Evolutionary conservation across 2,113 vertebrate genomes (phyloP).

Genomic region (Corythaeola cristata): DNA sequence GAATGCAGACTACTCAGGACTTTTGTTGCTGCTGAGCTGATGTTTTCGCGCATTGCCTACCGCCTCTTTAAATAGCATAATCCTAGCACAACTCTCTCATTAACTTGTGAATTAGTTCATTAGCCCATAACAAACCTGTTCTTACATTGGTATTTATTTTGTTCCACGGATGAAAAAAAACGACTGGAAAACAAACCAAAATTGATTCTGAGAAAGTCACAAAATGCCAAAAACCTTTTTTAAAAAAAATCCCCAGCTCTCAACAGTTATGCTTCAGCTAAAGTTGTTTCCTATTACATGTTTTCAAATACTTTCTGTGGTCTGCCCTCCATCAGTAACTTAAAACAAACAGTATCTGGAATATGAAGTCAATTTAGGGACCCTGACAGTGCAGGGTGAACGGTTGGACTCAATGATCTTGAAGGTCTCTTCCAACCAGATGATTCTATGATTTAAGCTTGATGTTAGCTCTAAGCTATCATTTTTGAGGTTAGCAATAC

Average conservation of each 20-base stretch:
- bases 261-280: neutral
- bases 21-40: neutral
- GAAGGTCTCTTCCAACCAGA: no score
- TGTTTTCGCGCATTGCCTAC: neutral
- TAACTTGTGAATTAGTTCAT: conserved; percentile 18
- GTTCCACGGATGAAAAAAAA: neutral
- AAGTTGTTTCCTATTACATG: neutral
- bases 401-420: no score
- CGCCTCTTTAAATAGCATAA: neutral
- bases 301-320: neutral
- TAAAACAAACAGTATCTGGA: neutral
- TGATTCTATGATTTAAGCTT: no score
- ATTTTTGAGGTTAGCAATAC: neutral
- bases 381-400: no score
- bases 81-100: neutral
- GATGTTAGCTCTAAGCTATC: neutral
- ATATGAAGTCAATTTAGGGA: neutral
- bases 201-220: neutral
- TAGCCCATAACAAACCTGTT: conserved; percentile 1
- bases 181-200: neutral
- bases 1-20: neutral
- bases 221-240: neutral
- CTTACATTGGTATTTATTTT: neutral
- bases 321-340: neutral
- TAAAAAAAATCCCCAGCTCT: neutral